These are phyloP conservation scores for Prosopocoilus inquinatus DNA, from an alignment of 2,888 invertebrate species.

Conservation along the genomic window DNA sequence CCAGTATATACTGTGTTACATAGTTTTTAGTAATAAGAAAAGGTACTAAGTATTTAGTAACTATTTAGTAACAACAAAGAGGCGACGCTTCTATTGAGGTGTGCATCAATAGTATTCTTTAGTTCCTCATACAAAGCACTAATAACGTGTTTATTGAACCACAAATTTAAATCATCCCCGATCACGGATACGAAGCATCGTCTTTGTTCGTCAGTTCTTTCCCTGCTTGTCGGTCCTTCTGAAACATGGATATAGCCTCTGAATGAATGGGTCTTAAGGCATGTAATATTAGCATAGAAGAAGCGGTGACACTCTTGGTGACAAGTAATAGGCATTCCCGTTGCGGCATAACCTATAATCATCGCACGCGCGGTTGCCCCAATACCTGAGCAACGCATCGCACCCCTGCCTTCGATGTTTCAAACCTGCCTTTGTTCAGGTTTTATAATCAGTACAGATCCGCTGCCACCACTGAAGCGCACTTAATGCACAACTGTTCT, in stretches of 20 bases:
- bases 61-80: too few relatives aligned
- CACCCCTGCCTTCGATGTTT: conserved; percentile 24
- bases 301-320: conserved; percentile 27
- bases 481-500: conserved; percentile 28
- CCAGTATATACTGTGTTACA: too few relatives aligned
- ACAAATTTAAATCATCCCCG: conserved; percentile 28
- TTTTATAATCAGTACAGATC: conserved; percentile 29
- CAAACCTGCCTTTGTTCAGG: conserved; percentile 27
- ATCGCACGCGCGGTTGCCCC: conserved; percentile 29
- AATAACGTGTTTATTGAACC: conserved; percentile 28
- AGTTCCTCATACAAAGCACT: conserved; percentile 8
- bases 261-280: conserved; percentile 28
- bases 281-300: conserved; percentile 27
- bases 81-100: conserved; percentile 4
- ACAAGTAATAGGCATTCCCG: conserved; percentile 22
- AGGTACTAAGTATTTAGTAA: too few relatives aligned
- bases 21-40: too few relatives aligned
- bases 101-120: conserved; percentile 13
- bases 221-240: conserved; percentile 19
- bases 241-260: conserved; percentile 25
- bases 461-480: conserved; percentile 26
- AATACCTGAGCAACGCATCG: conserved; percentile 28
- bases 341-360: conserved; percentile 23
- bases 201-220: too few relatives aligned
- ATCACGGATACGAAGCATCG: conserved; percentile 15